Conservation (phyloP, 2,888 invertebrate species). For the Empis stercorea region DNA sequence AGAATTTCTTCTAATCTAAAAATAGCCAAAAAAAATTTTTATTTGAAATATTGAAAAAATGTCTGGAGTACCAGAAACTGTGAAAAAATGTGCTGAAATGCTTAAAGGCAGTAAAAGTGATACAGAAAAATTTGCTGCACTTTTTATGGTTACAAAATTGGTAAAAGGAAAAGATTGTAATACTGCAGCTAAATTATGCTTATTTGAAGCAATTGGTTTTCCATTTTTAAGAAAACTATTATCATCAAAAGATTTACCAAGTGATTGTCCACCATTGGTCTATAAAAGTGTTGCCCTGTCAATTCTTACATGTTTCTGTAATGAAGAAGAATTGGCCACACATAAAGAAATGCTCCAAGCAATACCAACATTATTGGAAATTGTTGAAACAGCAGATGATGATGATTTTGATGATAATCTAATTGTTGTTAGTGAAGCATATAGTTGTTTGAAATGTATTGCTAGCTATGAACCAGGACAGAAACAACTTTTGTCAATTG, state of each 20-base stretch:
- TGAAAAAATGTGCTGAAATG: conserved; percentile 72
- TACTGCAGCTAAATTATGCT: conserved; percentile 57
- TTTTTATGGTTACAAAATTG: conserved; percentile 84
- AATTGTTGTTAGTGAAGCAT: conserved; percentile 76
- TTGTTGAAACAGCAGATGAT: conserved; percentile 72
- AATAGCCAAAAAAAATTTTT: conserved; percentile 2
- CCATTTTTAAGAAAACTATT: conserved; percentile 72
- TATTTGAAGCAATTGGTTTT: conserved; percentile 84
- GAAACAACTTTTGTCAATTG: conserved; percentile 61
- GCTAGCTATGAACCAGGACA: conserved; percentile 68
- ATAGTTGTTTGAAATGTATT: conserved; percentile 68
- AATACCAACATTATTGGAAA: conserved; percentile 70
- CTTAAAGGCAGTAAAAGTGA: conserved; percentile 69
- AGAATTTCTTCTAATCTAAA: conserved; percentile 3
- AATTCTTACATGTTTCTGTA: conserved; percentile 75
- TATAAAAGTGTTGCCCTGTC: conserved; percentile 86
- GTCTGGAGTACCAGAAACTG: conserved; percentile 55
- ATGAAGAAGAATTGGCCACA: conserved; percentile 63
- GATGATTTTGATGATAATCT: conserved; percentile 76
- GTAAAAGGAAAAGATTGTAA: conserved; percentile 73
- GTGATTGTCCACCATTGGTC: conserved; percentile 77
- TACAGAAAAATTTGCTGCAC: conserved; percentile 81
- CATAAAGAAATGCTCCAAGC: conserved; percentile 74
- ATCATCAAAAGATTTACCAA: conserved; percentile 60
- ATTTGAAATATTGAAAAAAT: conserved; percentile 17